phyloP scores from a whole-genome alignment of 2,113 vertebrate genomes.

The Leucopsar rothschildi region DNA sequence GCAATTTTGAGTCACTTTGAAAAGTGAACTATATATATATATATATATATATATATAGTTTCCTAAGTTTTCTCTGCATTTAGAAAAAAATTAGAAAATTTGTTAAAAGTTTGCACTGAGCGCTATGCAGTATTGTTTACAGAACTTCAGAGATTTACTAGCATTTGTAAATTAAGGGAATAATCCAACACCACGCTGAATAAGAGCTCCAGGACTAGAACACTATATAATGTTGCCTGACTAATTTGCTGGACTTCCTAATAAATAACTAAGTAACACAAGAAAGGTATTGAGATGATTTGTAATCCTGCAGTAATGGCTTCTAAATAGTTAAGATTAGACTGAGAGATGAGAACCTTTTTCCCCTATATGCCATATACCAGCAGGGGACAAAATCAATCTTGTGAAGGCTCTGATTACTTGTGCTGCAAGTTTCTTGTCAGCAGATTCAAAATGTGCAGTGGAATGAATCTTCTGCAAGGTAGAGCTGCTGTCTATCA shows the following conservation, averaged over 20 bases:
- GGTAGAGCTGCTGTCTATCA: constrained; percentile 73
- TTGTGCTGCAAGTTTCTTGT: constrained; percentile 78
- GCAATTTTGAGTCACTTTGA: constrained; percentile 70
- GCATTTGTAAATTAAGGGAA: neutral
- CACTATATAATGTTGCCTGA: constrained; percentile 12
- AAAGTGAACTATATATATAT: constrained; percentile 6
- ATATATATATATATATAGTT: neutral
- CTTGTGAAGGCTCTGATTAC: constrained; percentile 76
- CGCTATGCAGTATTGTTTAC: neutral
- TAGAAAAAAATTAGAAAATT: neutral
- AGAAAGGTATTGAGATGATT: constrained; percentile 70
- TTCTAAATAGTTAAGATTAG: constrained; percentile 80
- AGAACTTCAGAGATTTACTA: neutral
- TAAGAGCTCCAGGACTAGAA: neutral
- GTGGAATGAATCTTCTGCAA: constrained; percentile 76
- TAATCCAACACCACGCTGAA: neutral
- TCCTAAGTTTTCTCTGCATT: neutral
- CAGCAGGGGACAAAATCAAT: constrained; percentile 79
- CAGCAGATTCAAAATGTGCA: constrained; percentile 80
- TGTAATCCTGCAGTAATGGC: constrained; percentile 73
- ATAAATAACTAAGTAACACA: constrained; percentile 59
- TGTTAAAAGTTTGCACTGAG: neutral
- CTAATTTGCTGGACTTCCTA: constrained; percentile 44
- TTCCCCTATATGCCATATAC: constrained; percentile 68
- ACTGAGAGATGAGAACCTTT: constrained; percentile 74